Evolutionary conservation across 30 jellyfish, hydroid and myxozoan genomes (phyloP).

Genomic region (Aurelia aurita complex sp. Pacific): DNA sequence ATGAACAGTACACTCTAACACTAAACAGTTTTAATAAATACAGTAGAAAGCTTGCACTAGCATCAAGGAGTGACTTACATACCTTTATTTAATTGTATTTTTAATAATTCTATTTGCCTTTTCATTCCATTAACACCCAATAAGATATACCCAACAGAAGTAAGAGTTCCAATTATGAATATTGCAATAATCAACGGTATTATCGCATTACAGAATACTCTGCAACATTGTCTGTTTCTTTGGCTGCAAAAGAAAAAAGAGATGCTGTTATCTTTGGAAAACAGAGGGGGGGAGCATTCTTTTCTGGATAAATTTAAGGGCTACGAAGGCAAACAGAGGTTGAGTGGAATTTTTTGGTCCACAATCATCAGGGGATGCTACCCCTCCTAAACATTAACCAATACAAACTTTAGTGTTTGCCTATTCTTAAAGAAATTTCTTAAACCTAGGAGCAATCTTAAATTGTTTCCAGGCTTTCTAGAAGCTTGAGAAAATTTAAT

Average conservation of each 20-base stretch:
- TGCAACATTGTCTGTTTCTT: slow-evolving; percentile 31
- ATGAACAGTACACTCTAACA: too few relatives aligned
- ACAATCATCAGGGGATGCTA: too few relatives aligned
- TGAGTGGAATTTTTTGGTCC: too few relatives aligned
- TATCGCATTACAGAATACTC: slow-evolving; percentile 41
- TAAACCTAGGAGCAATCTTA: too few relatives aligned
- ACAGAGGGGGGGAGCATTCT: background rate
- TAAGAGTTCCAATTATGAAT: slow-evolving; percentile 54
- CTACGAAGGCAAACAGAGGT: too few relatives aligned
- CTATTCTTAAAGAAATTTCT: too few relatives aligned
- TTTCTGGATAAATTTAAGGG: background rate
- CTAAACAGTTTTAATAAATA: too few relatives aligned
- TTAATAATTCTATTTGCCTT: slow-evolving; percentile 61
- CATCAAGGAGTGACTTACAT: background rate
- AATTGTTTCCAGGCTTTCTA: too few relatives aligned
- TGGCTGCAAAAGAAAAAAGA: slow-evolving; percentile 36
- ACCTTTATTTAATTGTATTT: slow-evolving; percentile 65
- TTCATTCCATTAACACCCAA: slow-evolving; percentile 78
- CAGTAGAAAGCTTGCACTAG: too few relatives aligned
- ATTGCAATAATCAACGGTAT: slow-evolving; percentile 61
- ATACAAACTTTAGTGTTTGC: too few relatives aligned
- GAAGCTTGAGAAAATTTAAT: too few relatives aligned
- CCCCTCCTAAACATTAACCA: too few relatives aligned
- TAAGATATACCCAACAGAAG: slow-evolving; percentile 54
- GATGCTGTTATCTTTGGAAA: background rate